phyloP scores from a whole-genome alignment of 1,140 invertebrate species.

The Latrodectus geometricus region DNA sequence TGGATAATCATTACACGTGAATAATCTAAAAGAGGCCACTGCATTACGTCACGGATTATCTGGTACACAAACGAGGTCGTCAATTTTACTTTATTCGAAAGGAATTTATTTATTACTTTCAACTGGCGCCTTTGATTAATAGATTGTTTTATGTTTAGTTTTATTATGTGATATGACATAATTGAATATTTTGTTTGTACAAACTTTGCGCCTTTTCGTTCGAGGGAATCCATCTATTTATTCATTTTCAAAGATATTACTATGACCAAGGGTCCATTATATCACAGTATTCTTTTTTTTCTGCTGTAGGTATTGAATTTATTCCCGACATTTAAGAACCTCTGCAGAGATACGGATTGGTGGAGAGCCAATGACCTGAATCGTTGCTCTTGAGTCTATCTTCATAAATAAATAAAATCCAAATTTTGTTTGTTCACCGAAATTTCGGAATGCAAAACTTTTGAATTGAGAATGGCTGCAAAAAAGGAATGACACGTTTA shows the following conservation, averaged over 20 bases:
- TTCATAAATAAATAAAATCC: no score
- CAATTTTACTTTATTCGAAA: not conserved
- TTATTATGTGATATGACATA: not conserved
- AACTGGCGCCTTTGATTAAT: not conserved
- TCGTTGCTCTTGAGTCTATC: not conserved
- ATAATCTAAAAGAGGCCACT: not conserved
- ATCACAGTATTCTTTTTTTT: not conserved
- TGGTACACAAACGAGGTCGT: not conserved
- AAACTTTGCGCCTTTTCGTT: not conserved
- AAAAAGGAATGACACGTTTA: no score
- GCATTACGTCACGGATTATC: not conserved
- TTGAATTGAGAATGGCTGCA: no score
- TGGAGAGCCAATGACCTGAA: not conserved
- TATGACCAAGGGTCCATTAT: not conserved
- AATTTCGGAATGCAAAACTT: no score
- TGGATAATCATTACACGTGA: not conserved
- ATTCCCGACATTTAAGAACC: not conserved
- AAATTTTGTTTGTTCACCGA: no score
- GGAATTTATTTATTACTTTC: no score
- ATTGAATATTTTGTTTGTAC: not conserved
- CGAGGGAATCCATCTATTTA: not conserved
- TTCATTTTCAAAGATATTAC: not conserved
- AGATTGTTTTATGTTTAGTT: slow-evolving; percentile 1
- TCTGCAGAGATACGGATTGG: not conserved
- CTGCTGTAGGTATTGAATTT: not conserved